Conservation (phyloP, 2,888 invertebrate species). For the Calameuta pallipes region DNA sequence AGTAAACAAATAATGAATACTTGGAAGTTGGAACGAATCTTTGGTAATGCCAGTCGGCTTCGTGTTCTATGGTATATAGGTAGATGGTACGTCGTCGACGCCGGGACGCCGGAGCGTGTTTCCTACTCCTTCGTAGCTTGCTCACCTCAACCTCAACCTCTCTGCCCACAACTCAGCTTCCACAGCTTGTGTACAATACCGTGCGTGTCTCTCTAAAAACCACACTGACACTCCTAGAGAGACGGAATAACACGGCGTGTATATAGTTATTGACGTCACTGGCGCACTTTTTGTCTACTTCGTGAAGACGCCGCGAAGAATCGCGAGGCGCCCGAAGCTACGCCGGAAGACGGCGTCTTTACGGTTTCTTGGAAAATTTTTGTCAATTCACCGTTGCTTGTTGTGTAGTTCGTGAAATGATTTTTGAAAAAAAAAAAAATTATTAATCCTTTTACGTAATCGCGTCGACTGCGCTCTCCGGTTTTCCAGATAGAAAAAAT, state of each 20-base stretch:
- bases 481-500: background rate
- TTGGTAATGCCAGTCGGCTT: slow-evolving; percentile 35
- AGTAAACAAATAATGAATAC: slow-evolving; percentile 46
- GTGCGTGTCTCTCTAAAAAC: slow-evolving; percentile 2
- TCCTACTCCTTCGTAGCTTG: slow-evolving; percentile 23
- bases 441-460: background rate
- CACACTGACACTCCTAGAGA: slow-evolving; percentile 4
- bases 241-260: slow-evolving; percentile 5
- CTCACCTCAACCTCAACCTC: slow-evolving; percentile 34
- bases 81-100: slow-evolving; percentile 30
- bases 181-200: slow-evolving; percentile 32
- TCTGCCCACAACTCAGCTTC: slow-evolving; percentile 26
- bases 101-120: slow-evolving; percentile 7
- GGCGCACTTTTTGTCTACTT: slow-evolving; percentile 2
- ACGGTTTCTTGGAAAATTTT: background rate
- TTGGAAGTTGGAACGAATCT: slow-evolving; percentile 49
- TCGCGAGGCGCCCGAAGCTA: background rate
- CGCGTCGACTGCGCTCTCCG: background rate
- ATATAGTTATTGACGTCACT: slow-evolving; percentile 2
- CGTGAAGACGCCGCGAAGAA: background rate
- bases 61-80: slow-evolving; percentile 20
- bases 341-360: background rate
- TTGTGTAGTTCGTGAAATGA: background rate
- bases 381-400: background rate
- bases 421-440: background rate